A percentile compares a stretch with the other conserved stretches of the same genome.
Conservation (phyloP, 2,113 vertebrate species). For the Aix galericulata region DNA sequence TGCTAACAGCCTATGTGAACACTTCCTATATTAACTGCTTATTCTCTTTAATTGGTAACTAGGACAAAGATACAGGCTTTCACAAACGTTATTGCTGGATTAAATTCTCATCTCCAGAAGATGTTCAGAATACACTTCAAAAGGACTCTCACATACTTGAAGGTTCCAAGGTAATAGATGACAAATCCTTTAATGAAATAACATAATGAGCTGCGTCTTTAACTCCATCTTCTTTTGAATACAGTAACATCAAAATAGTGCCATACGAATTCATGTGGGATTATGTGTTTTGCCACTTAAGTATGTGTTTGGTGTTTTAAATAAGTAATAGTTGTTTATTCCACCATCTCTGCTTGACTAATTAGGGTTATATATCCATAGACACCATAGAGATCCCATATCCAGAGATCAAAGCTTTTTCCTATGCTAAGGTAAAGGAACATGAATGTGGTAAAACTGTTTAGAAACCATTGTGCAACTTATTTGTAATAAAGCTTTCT, state of each 20-base stretch:
- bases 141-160: slow-evolving; percentile 88
- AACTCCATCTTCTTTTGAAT: not conserved
- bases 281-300: not conserved
- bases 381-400: not conserved
- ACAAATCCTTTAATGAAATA: not conserved
- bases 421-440: not conserved
- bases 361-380: not conserved
- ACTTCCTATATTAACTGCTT: not conserved
- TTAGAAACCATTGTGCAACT: not conserved
- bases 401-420: not conserved
- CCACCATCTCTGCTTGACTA: fast-evolving
- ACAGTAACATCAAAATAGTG: not conserved
- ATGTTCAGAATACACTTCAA: slow-evolving; percentile 82
- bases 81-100: slow-evolving; percentile 88
- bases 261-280: not conserved
- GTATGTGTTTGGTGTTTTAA: not conserved
- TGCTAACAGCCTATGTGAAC: not conserved
- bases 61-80: slow-evolving; percentile 92
- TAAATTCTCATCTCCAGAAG: slow-evolving; percentile 78
- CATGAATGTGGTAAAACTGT: not conserved
- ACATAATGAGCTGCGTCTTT: not conserved
- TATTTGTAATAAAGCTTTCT: not conserved
- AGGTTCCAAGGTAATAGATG: slow-evolving; percentile 82
- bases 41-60: slow-evolving; percentile 11
- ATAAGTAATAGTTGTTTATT: not conserved